Evolutionary conservation across 1,140 invertebrate species (phyloP), one percentile per base, ranked within the genome.

Genomic region (Drosophila novamexicana): DNA sequence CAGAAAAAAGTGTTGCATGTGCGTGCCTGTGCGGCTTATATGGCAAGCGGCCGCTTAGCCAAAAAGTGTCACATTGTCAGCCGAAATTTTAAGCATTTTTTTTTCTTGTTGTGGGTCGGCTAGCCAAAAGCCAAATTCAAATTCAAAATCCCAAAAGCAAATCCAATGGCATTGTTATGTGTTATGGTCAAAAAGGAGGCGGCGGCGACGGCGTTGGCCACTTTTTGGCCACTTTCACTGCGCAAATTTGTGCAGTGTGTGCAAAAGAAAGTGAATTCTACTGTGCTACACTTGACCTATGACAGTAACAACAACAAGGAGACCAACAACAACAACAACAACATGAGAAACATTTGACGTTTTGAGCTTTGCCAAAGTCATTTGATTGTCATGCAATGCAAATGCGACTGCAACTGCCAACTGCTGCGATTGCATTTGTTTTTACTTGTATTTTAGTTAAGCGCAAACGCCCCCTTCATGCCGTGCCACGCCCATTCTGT

Each of bases 271-370:
- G 84, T 89, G 84, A 89, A 89, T 89, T 89, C 84, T 89, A 89
- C 84, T 89, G 69, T 83, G 84, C 84, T 84, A 88, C 84, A 89
- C 84, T 89, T 89, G 84, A 89, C 84, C 84, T 89, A 88, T 89
- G 84, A 84, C 84, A 88, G 89, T 67, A 68, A 54, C 72, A 74
- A 74, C 65, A 56, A 39, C 70, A 63, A 66, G 14, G 14, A 14
- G 14, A 14, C 14, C 73, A 66, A 34, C 54, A 68, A 36, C 36
- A 65, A 42, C 42, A 57, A 42, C 71, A 50, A 61, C 47, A 39
- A 44, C 53, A 61, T 42, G 8, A 32, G 3, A 42, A 80, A 58
- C 72, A 66, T 76, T 82, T 89, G 83, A 88, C 83, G 80, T 89
- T 84, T 89, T 53, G 42, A 36, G 64, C 83, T 70, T 44, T 42